Conservation (phyloP, 2,797 vertebrate species). For the Nyctibius grandis region DNA sequence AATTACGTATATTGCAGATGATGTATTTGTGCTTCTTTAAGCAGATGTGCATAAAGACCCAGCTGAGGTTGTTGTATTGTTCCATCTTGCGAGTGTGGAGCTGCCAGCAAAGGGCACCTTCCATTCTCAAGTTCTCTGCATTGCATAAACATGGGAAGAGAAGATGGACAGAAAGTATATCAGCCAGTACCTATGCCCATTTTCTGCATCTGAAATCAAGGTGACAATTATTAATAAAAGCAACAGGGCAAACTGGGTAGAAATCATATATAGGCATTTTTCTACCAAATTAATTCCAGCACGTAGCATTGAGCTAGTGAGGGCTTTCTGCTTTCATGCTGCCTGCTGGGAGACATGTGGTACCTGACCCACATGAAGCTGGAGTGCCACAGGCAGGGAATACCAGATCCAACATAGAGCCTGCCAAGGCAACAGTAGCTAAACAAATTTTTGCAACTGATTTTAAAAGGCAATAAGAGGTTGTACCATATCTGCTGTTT, state of each 20-base stretch:
- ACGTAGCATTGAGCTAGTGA: not conserved
- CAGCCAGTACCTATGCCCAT: not conserved
- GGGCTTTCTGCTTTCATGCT: not conserved
- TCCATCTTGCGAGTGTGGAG: not conserved
- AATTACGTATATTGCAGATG: not conserved
- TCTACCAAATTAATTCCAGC: not conserved
- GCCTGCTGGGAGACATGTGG: not conserved
- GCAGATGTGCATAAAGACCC: not conserved
- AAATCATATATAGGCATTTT: not conserved
- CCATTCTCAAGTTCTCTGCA: not conserved
- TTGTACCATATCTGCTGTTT: not conserved
- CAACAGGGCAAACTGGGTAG: not conserved
- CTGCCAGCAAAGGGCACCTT: not conserved
- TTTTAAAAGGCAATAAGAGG: not conserved
- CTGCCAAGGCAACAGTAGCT: not conserved
- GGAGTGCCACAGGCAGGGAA: not conserved
- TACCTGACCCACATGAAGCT: rapidly evolving
- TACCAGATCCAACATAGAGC: not conserved
- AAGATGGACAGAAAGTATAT: not conserved
- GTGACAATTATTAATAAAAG: not conserved
- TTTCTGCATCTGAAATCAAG: not conserved
- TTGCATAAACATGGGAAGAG: not conserved
- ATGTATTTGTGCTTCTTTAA: not conserved
- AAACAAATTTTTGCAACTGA: not conserved
- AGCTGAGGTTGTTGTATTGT: not conserved